Percentiles rank a stretch among this genome's conserved stretches.
Conservation (phyloP, 2,113 vertebrate genomes). For the Bolborhynchus lineola region DNA sequence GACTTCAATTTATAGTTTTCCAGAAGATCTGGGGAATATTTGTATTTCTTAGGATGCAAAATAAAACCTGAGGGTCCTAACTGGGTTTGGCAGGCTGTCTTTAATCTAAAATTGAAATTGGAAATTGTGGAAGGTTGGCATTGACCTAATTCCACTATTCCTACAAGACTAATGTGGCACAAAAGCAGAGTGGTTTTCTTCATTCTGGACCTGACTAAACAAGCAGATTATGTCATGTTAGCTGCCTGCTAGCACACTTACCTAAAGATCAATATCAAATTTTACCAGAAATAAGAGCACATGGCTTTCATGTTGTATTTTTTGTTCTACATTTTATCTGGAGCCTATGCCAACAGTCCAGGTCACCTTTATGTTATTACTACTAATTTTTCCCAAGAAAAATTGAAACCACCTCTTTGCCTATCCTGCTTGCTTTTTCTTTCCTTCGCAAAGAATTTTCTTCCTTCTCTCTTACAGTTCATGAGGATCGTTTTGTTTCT, state of each 20-base stretch:
- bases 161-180: neutral
- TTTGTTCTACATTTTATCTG: neutral
- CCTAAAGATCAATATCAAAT: neutral
- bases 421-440: neutral
- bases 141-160: neutral
- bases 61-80: neutral
- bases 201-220: neutral
- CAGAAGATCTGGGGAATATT: neutral
- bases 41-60: neutral
- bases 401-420: neutral
- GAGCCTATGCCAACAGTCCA: neutral
- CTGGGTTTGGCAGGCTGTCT: neutral
- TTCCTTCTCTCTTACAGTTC: neutral
- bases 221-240: neutral
- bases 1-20: constrained; percentile 10
- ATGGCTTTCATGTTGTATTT: neutral
- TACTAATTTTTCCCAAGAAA: neutral
- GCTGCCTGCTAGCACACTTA: neutral
- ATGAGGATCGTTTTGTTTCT: neutral
- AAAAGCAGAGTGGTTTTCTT: neutral
- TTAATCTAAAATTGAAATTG: neutral
- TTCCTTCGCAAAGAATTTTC: neutral
- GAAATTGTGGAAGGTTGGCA: neutral
- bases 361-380: neutral
- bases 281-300: neutral